Base-by-base conservation (phyloP, 2,797 vertebrate species). In the Rhinophrynus dorsalis region DNA sequence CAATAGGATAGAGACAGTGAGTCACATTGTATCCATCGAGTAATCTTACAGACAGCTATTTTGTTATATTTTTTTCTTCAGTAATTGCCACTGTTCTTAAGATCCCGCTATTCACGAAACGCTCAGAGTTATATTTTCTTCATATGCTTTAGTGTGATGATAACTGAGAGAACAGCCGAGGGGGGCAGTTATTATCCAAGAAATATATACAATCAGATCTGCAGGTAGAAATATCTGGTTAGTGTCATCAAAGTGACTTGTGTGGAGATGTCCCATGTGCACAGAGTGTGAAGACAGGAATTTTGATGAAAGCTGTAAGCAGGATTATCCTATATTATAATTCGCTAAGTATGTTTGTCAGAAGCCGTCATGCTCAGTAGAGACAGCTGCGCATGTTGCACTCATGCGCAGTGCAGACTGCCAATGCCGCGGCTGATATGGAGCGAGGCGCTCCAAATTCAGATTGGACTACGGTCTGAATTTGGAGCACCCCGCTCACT, bases 31-130 rank as follows among this genome's bases (percentile, higher is more conserved):
- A n/a, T 26, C 6, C 10, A 20, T n/a, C 27, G 38, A 23, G 38
- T 48, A 21, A 40, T 50, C 40, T 38, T 21, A 8, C 9, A 57
- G 33, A 10, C 42, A 35, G 27, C 54, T 21, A 69, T 68, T 69
- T 71, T 52, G 8, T 68, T 69, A 69, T 48, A 8, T 70, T 57
- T 77, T 75, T 74, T 44, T 73, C 67, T 5, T 11, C 45, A 11
- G 45, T 57, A 65, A 64, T 64, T 73, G 24, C 58, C 42, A 35
- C 20, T 33, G 10, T 48, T 60, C 65, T 79, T 75, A 51, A 73
- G 45, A 27, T 13, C 23, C 54, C 56, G 11, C 21, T 74, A 64
- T 63, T 67, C 4, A 30, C 50, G 26, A 1, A 54, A 67, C 64
- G 29, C 1, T 6, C 0, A 1, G n/a, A 17, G 1, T 12, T 54